phyloP scores from a whole-genome alignment of 2,797 vertebrate genomes.

The Chloroceryle amazona region DNA sequence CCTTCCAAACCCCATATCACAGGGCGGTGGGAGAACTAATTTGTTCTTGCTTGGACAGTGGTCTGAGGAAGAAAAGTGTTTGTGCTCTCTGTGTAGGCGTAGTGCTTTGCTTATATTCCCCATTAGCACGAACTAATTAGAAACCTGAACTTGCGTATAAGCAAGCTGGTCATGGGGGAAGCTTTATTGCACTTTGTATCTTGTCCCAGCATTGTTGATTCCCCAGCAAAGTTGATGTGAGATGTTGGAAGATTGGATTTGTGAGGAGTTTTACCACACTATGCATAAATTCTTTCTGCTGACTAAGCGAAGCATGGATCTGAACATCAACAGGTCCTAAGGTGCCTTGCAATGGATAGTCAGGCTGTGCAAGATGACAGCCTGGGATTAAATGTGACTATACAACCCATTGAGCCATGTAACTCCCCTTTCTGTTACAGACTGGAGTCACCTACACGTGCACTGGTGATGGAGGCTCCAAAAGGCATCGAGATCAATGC shows the following conservation, averaged over 20 bases:
- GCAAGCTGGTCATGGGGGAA: not conserved
- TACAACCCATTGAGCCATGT: not conserved
- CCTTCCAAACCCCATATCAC: not conserved
- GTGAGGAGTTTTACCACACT: not conserved
- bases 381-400: not conserved
- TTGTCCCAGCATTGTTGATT: not conserved
- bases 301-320: not conserved
- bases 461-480: slow-evolving; percentile 95
- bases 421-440: slow-evolving; percentile 74
- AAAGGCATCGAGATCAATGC: slow-evolving; percentile 96
- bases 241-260: not conserved
- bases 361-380: not conserved
- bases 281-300: not conserved
- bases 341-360: not conserved
- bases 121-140: not conserved
- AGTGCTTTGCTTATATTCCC: not conserved
- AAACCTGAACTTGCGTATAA: not conserved
- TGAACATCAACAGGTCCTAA: not conserved
- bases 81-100: not conserved
- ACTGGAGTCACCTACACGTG: slow-evolving; percentile 95
- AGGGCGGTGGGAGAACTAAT: not conserved
- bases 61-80: not conserved
- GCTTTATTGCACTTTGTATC: not conserved
- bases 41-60: not conserved
- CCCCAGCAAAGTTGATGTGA: not conserved